These are phyloP conservation scores for Eurytoma californica DNA, from an alignment of 2,888 invertebrate genomes.

Conservation along the genomic window DNA sequence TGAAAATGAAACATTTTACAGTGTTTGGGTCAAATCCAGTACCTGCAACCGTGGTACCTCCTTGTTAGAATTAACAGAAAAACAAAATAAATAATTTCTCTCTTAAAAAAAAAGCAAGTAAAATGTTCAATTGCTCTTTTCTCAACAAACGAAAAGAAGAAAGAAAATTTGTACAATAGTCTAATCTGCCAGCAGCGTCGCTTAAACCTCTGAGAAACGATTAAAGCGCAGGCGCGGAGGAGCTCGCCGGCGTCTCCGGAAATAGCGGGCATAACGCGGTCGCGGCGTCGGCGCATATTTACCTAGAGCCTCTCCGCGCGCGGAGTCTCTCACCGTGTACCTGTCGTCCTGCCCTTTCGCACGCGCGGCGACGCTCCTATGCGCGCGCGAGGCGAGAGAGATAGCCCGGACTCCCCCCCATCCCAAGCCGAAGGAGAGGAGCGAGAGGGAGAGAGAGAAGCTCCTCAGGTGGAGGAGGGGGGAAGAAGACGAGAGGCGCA, in stretches of 20 bases:
- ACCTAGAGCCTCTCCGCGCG: slow-evolving; percentile 9
- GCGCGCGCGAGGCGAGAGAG: slow-evolving; percentile 34
- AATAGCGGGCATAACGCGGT: slow-evolving; percentile 25
- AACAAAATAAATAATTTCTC: no score
- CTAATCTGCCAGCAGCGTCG: no score
- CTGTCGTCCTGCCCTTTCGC: slow-evolving; percentile 47
- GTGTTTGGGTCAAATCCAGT: no score
- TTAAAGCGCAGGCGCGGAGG: neutral
- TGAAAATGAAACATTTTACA: no score
- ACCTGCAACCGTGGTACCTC: no score
- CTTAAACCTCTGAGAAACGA: no score
- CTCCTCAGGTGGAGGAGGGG: neutral
- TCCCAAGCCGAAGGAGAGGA: neutral
- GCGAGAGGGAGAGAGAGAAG: neutral
- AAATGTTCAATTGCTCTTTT: neutral
- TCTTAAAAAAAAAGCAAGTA: no score
- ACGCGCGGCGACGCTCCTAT: slow-evolving; percentile 10
- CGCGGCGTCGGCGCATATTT: slow-evolving; percentile 15
- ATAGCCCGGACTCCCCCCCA: neutral
- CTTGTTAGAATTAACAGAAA: no score
- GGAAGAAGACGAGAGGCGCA: slow-evolving; percentile 12
- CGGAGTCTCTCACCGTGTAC: slow-evolving; percentile 27
- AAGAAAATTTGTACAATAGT: neutral
- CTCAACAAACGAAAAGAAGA: neutral
- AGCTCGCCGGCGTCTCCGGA: slow-evolving; percentile 3